These are phyloP conservation scores for Prunella strophiata DNA, from an alignment of 2,797 vertebrate species.

Conservation along the genomic window DNA sequence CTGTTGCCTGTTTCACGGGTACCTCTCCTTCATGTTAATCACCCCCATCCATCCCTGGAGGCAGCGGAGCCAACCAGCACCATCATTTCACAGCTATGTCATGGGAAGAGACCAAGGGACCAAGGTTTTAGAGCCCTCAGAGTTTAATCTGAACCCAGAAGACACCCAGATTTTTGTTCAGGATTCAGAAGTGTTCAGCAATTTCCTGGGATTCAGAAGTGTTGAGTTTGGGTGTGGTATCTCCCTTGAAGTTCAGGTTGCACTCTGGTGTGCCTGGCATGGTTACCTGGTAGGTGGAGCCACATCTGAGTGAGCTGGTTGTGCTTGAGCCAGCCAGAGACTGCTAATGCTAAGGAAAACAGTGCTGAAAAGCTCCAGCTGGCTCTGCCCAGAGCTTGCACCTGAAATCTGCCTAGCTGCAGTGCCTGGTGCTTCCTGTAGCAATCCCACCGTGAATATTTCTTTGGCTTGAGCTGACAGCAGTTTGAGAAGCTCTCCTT, in stretches of 20 bases:
- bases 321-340: neutral
- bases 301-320: neutral
- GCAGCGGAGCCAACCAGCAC: neutral
- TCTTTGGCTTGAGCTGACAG: neutral
- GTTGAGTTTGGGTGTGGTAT: neutral
- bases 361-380: neutral
- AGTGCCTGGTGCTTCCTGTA: neutral
- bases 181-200: neutral
- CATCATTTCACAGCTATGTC: neutral
- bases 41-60: neutral
- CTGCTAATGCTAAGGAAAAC: neutral
- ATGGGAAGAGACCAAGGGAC: neutral
- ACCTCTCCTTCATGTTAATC: conserved; percentile 17
- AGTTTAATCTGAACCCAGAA: neutral
- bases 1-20: neutral
- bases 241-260: neutral
- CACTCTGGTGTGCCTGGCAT: neutral
- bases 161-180: neutral
- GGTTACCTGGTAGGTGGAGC: neutral
- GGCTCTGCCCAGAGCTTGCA: neutral
- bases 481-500: neutral
- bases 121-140: neutral
- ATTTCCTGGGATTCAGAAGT: neutral
- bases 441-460: neutral
- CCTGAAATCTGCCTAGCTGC: neutral